These are phyloP conservation scores for Apistogramma diplotaenia DNA, from an alignment of 2,113 vertebrate species.

Conservation along the genomic window DNA sequence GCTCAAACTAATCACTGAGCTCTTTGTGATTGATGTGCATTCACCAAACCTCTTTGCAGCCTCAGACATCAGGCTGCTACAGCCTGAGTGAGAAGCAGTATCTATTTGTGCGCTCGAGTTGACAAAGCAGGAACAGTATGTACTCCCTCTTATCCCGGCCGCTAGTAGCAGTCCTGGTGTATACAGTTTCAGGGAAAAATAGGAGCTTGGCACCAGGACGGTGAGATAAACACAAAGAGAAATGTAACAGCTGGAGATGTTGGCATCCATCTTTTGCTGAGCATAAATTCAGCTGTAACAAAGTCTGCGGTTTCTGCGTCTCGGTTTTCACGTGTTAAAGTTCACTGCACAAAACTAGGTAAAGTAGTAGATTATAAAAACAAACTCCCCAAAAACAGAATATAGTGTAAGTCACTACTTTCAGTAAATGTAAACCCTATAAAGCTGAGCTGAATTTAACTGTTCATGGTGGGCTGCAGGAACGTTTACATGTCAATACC, in stretches of 20 bases:
- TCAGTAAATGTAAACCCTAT: neutral
- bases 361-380: neutral
- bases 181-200: constrained; percentile 36
- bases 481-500: neutral
- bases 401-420: neutral
- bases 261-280: neutral
- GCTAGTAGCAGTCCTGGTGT: constrained; percentile 18
- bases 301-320: neutral
- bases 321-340: neutral
- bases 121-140: constrained; percentile 49
- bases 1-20: neutral
- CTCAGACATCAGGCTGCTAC: constrained; percentile 14
- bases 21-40: neutral
- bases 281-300: neutral
- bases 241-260: constrained; percentile 43
- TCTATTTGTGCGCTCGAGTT: constrained; percentile 10
- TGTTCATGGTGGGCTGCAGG: neutral
- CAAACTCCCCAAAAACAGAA: neutral
- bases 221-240: constrained; percentile 47
- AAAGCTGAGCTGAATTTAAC: neutral
- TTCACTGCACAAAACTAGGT: neutral
- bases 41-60: neutral
- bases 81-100: neutral
- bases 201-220: constrained; percentile 38
- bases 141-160: constrained; percentile 10